Evolutionary conservation across 2,888 invertebrate genomes (phyloP), one percentile per base, ranked within the genome.

Genomic region (Panzeria rudis): DNA sequence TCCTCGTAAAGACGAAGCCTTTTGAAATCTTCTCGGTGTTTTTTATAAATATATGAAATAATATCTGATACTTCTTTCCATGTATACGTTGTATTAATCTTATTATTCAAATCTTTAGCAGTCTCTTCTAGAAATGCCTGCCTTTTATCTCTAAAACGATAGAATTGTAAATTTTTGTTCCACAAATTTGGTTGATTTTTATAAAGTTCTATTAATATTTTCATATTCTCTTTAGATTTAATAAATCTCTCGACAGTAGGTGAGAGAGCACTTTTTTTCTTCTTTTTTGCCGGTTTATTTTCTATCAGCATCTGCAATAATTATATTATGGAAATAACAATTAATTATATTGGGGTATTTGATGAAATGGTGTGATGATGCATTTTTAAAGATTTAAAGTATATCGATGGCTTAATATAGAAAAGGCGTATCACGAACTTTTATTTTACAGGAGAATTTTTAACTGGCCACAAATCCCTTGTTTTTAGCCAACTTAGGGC

Each of bases 101-200:
- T 56, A 25, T 61, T 75, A 56, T 82, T 85, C 15, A 85, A 68
- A 11, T 82, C 69, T 52, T 71, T 61, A 29, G 72, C 41, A 17
- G 52, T 79, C 61, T 85, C 56, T 66, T 82, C 73, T 32, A 85
- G 47, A 75, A 52, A 79, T 29, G 20, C 0, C 29, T 77, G 76
- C 17, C 82, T 77, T 77, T 77, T 83, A 50, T 82, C 73, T 73
- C 77, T 77, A 41, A 82, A 69, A 47, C 78, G 61, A 29, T 69
- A 72, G 32, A 78, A 56, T 0, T 82, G 82, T 35, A 59, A 56
- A 25, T 78, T 56, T 41, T 77, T 82, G 23, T 85, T 85, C 85
- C 85, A 85, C 47, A 85, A 68, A 11, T 73, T 69, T n/a, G 85
- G 72, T 15, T 82, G 78, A 47, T 69, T 78, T 75, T 75, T 85